Base-by-base conservation (phyloP, 1,140 invertebrate species). In the Anastatus disparis region DNA sequence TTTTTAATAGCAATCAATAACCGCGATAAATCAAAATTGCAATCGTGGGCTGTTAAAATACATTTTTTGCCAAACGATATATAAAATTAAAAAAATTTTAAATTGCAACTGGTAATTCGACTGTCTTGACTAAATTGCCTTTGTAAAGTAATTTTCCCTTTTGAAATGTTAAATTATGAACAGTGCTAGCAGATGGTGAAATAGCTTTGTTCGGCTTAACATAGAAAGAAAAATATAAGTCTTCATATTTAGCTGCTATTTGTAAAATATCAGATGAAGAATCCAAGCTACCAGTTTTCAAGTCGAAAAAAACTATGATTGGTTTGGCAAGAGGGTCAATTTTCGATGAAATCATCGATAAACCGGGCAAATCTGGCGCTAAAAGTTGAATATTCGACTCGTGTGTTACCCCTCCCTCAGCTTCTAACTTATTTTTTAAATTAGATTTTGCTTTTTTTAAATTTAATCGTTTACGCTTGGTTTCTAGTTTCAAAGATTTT, bases 391-490 rank as follows among this genome's bases (percentile, higher is more conserved):
- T 17, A 27, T 72, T 27, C 10, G 64, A 59, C 29, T 65, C 46
- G 12, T 68, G 63, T 38, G 63, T 72, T 12, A 12, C 48, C 7
- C 70, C 70, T 61, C 52, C 70, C 8, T 48, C 29, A 35, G 6
- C 24, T 22, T 65, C 70, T 24, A 66, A 59, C 63, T 63, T 58
- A 20, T 71, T 62, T 44, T 56, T 66, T 6, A 74, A 52, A 9
- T 42, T n/a, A 31, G 6, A 1, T 64, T 20, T 48, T 13, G 46
- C 46, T n/a, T 48, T 48, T 48, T 48, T 20, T 55, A 55, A 27
- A 26, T 24, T 17, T 59, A 59, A 59, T 6, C 56, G 56, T 59
- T 29, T 35, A n/a, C 35, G 9, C 38, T 59, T 35, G 7, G n/a
- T n/a, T 38, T 59, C 56, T 9, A 13, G 56, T 15, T 35, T 17